Percentiles rank a stretch among this genome's conserved stretches.
These are phyloP conservation scores for Cerceris rybyensis DNA, from an alignment of 2,888 invertebrate species.

Conservation along the genomic window DNA sequence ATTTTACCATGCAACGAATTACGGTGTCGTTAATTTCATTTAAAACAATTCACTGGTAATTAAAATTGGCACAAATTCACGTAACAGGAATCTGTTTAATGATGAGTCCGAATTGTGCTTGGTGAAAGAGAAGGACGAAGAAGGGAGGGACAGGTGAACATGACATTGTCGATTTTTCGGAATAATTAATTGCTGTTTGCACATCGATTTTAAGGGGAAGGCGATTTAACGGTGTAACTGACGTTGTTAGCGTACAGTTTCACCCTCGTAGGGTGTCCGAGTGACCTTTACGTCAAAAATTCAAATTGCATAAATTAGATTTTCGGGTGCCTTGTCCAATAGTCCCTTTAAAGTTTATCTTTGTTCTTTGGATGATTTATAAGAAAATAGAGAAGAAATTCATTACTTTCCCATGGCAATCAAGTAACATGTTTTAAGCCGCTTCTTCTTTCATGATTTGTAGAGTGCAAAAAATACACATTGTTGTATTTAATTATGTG, in stretches of 20 bases:
- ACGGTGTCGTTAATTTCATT: no score
- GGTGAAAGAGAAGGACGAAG: not conserved
- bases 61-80: no score
- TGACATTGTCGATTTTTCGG: not conserved
- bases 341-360: not conserved
- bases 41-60: no score
- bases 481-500: no score
- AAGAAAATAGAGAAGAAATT: no score
- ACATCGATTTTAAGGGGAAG: conserved; percentile 1
- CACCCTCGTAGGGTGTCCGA: not conserved
- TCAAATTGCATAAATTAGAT: not conserved
- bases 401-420: no score
- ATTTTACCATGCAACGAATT: no score
- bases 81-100: no score
- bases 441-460: no score
- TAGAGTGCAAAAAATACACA: no score
- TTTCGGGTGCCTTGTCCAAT: not conserved
- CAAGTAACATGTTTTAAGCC: no score
- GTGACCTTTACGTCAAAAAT: not conserved
- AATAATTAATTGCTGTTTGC: conserved; percentile 7
- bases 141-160: not conserved
- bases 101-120: not conserved
- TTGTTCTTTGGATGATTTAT: no score
- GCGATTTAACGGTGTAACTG: not conserved
- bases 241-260: not conserved